Percentiles rank a stretch among this genome's conserved stretches.
Evolutionary conservation across 2,113 vertebrate species (phyloP).

Genomic region (Eulemur rufifrons): DNA sequence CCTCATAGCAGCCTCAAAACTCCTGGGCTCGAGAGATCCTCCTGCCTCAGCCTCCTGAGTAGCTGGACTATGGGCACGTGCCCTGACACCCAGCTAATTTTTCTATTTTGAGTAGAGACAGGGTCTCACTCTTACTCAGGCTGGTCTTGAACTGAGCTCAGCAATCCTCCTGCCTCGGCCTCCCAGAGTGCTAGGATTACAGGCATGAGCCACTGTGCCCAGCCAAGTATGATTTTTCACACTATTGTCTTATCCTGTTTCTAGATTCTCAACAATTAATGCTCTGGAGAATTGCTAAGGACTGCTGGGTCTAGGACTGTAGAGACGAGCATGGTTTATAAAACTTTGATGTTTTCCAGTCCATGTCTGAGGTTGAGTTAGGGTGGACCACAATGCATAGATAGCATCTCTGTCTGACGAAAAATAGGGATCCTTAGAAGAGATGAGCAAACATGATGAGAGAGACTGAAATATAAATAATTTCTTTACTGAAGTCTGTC

Average conservation of each 20-base stretch:
- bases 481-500: neutral
- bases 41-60: no score
- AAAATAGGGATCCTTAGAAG: neutral
- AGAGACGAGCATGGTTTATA: neutral
- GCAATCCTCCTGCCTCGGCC: no score
- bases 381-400: neutral
- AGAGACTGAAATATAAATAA: neutral
- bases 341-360: neutral
- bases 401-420: slow-evolving; percentile 5
- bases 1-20: no score
- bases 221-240: neutral
- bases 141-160: no score
- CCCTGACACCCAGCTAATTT: no score
- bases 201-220: no score
- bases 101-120: no score
- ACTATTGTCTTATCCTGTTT: neutral
- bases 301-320: neutral
- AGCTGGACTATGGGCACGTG: no score
- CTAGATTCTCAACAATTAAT: neutral
- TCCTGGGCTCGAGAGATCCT: no score
- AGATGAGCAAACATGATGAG: neutral
- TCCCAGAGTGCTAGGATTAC: no score
- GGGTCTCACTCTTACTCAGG: no score
- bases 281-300: neutral
- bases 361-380: neutral